Base-by-base conservation (phyloP, 1,140 invertebrate species). In the Trichogramma pretiosum region DNA sequence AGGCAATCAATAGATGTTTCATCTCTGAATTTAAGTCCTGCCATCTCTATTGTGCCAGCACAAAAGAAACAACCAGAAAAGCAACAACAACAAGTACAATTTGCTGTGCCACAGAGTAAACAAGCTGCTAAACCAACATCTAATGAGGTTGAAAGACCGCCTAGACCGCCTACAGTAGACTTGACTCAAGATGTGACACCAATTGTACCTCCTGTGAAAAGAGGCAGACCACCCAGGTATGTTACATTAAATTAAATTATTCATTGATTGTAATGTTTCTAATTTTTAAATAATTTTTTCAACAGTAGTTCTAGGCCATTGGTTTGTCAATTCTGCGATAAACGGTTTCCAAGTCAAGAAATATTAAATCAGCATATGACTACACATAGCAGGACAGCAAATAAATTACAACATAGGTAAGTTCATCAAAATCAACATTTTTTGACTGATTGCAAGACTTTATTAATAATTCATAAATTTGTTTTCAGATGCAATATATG, bases 1-100 rank as follows among this genome's bases (percentile, higher is more conserved):
- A 53, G 47, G 37, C 49, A 54, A 41, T 46, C 59, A 30, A 44
- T 65, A 17, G 63, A 65, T 58, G 65, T 70, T 43, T 59, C 66
- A 52, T 65, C 75, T 11, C 60, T 81, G n/a, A 85, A 83, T 63
- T 64, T 86, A 0, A 84, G 83, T 45, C 80, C 81, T 9, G 81
- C 81, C 19, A 80, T 86, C 35, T 85, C 83, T 51, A 84, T 87
- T 40, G 77, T 80, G 51, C 76, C 77, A n/a, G 66, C 74, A 30
- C 63, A 72, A 35, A 70, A 57, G 50, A 56, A 59, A 4, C 68
- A 71, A 49, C 62, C 64, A 37, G 70, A 70, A 28, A 64, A 72
- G 18, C 63, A 66, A 26, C 61, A 66, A 17, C 64, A 67, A 46
- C 60, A 58, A 39, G 57, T 54, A 5, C 65, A 70, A 18, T 74